phyloP scores from a whole-genome alignment of 2,113 vertebrate species.

The Fulica atra region DNA sequence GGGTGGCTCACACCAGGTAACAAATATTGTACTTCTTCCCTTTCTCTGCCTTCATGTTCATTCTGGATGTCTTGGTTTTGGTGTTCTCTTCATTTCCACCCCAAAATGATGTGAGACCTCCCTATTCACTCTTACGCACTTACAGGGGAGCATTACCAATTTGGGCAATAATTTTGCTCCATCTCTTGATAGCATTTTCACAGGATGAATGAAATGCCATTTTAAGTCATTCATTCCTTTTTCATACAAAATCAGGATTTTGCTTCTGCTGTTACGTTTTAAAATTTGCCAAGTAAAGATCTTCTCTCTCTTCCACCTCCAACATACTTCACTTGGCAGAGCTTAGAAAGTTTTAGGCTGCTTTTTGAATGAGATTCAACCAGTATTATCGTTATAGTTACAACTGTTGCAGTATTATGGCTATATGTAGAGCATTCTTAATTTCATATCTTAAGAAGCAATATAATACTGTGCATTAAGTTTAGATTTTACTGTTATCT shows the following conservation, averaged over 20 bases:
- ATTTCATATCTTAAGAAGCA: background rate
- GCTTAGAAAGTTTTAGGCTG: background rate
- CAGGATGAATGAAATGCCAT: background rate
- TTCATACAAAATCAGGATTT: background rate
- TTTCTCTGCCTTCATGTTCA: background rate
- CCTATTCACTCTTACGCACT: rapidly evolving
- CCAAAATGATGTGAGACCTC: background rate
- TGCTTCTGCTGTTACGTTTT: background rate
- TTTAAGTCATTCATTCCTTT: background rate
- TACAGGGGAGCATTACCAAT: background rate
- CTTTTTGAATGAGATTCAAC: background rate
- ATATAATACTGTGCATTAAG: background rate
- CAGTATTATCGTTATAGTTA: background rate
- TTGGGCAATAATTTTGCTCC: background rate
- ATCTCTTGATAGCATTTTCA: background rate
- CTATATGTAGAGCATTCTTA: background rate
- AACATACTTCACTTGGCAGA: background rate
- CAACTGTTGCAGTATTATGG: background rate
- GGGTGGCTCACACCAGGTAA: background rate
- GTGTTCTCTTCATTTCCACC: background rate
- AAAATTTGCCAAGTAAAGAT: background rate
- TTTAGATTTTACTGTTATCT: background rate
- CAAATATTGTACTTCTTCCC: background rate
- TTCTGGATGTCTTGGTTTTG: background rate
- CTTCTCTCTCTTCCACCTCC: background rate